These are phyloP conservation scores for Rousettus leschenaultii DNA, from an alignment of 2,113 vertebrate genomes.

Conservation along the genomic window DNA sequence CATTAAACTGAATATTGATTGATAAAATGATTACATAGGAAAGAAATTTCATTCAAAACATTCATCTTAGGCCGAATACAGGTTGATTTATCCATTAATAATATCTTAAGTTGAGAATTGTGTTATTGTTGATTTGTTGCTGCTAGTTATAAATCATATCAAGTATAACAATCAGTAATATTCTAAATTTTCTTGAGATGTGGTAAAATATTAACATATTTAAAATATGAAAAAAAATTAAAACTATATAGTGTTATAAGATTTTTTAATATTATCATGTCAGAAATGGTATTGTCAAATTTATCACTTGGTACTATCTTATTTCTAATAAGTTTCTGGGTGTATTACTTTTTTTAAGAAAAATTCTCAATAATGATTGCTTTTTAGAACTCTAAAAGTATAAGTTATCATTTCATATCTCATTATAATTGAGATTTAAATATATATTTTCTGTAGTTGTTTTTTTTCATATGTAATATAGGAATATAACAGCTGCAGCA, in stretches of 20 bases:
- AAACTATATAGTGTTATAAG: not conserved
- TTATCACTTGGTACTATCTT: not conserved
- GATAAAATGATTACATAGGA: not conserved
- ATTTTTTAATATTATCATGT: not conserved
- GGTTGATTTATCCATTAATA: not conserved
- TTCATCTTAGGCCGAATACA: not conserved
- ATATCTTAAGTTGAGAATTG: not conserved
- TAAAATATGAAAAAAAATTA: not conserved
- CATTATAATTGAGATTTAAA: constrained; percentile 15
- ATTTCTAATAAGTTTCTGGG: not conserved
- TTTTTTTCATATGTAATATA: not conserved
- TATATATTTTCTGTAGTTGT: not conserved
- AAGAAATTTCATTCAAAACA: not conserved
- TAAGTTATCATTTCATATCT: not conserved
- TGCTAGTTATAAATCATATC: not conserved
- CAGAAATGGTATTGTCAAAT: not conserved
- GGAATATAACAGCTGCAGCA: constrained; percentile 50
- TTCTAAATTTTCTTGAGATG: not conserved
- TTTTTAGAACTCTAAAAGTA: not conserved
- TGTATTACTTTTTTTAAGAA: not conserved
- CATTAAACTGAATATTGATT: not conserved
- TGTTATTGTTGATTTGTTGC: not conserved
- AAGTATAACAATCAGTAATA: not conserved
- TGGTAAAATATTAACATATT: not conserved
- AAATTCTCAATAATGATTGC: not conserved